A percentile compares a stretch with the other conserved stretches of the same genome.
Conservation (phyloP, 1,140 invertebrate species). For the Callitettix versicolor region DNA sequence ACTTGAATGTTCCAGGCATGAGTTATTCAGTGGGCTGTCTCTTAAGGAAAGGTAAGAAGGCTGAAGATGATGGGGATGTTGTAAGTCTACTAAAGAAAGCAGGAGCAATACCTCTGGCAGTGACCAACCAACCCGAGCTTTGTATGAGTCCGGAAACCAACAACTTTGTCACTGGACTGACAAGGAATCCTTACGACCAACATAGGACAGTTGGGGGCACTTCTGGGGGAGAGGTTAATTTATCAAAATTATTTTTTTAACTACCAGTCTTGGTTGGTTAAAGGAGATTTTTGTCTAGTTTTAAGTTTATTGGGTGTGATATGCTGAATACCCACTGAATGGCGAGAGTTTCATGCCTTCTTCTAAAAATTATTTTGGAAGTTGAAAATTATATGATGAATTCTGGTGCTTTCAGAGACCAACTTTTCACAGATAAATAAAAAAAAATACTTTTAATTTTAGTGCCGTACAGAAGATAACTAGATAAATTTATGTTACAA, state of each 20-base stretch:
- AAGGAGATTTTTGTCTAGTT: background rate
- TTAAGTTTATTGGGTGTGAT: background rate
- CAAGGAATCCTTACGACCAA: constrained; percentile 80
- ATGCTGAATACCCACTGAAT: too few relatives aligned
- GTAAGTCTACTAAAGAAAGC: constrained; percentile 55
- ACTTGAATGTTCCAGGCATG: constrained; percentile 37
- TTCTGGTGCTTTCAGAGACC: too few relatives aligned
- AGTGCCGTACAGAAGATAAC: too few relatives aligned
- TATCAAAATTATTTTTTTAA: background rate
- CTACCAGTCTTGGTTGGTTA: too few relatives aligned
- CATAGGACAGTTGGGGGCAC: constrained; percentile 64
- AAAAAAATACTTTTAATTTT: too few relatives aligned
- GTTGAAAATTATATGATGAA: too few relatives aligned
- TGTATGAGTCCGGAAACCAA: constrained; percentile 81
- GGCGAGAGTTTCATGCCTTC: too few relatives aligned
- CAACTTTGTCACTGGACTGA: constrained; percentile 79
- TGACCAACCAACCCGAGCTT: constrained; percentile 84
- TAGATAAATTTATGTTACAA: too few relatives aligned
- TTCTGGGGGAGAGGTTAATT: constrained; percentile 56
- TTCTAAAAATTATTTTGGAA: too few relatives aligned
- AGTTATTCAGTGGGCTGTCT: constrained; percentile 42
- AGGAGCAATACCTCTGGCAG: constrained; percentile 80
- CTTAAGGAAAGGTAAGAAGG: constrained; percentile 38
- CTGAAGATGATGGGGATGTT: constrained; percentile 56
- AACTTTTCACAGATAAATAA: too few relatives aligned